A percentile compares a stretch with the other conserved stretches of the same genome.
These are phyloP conservation scores for Acronicta leporina DNA, from an alignment of 2,888 invertebrate species.

Conservation along the genomic window DNA sequence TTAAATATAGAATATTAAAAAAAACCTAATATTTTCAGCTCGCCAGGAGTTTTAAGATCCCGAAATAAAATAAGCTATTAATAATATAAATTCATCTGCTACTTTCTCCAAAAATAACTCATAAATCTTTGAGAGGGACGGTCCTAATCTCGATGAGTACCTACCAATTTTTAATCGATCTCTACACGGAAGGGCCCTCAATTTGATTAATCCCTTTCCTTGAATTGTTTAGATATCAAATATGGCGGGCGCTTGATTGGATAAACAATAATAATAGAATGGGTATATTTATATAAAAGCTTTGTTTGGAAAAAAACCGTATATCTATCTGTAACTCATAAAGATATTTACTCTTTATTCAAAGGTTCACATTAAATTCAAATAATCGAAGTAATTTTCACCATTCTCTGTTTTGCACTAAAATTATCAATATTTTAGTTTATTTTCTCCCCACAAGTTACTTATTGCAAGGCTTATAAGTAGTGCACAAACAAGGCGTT, in stretches of 20 bases:
- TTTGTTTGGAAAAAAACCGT: background rate
- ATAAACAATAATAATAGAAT: slow-evolving; percentile 2
- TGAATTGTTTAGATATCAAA: slow-evolving; percentile 46
- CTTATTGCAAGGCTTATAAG: no score
- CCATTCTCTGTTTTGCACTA: no score
- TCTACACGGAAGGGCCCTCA: slow-evolving; percentile 43
- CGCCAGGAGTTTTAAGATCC: slow-evolving; percentile 10
- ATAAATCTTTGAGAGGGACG: slow-evolving; percentile 54
- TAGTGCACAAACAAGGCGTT: no score
- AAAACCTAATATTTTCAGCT: background rate
- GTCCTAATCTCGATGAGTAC: slow-evolving; percentile 52
- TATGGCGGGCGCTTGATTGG: slow-evolving; percentile 23
- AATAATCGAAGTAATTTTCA: no score
- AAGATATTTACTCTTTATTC: no score
- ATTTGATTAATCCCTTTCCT: slow-evolving; percentile 55
- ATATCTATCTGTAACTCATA: no score
- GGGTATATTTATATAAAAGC: background rate
- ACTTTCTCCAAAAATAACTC: slow-evolving; percentile 45
- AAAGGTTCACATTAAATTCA: no score
- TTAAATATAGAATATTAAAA: background rate
- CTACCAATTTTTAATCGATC: slow-evolving; percentile 55
- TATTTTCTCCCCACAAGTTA: no score
- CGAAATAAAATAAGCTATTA: slow-evolving; percentile 39
- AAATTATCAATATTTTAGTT: no score
- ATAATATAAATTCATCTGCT: slow-evolving; percentile 50